Evolutionary conservation across 1,140 invertebrate genomes (phyloP), one percentile per base, ranked within the genome.

Genomic region (Atopsyche davidsoni): DNA sequence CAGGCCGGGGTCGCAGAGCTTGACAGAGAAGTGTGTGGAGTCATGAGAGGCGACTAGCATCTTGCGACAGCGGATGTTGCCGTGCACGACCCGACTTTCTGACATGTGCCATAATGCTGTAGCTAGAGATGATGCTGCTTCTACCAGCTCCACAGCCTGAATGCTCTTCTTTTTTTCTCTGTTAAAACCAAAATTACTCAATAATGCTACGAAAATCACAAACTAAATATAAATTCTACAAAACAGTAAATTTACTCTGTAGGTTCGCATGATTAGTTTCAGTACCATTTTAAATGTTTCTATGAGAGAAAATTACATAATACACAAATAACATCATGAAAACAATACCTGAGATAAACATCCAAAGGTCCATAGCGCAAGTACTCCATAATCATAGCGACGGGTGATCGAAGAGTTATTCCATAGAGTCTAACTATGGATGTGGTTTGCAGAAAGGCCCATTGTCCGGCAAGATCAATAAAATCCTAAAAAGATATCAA

Each of bases 11-110:
- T 92, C 89, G 7, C 80, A 75, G 11, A 94, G 72, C 70, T 90
- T 91, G 1, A 92, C 83, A 35, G 77, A 73, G 45, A 92, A 84
- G 24, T 77, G 72, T 52, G 78, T 80, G 31, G 78, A 76, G 16
- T 77, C 77, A 55, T 87, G 82, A 16, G 73, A 65, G 45, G 79
- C 75, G 9, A 94, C 84, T 50, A 90, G 72, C 28, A 94, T 63
- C 62, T 89, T 89, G n/a, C 81, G 75, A 67, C 89, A 92, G 35
- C 90, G 75, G 46, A 95, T 86, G 52, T 82, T 84, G n/a, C 87
- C 89, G 73, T 94, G 91, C 35, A 87, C 79, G 23, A 91, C 76
- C 22, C 80, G 78, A 54, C 85, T 82, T 62, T 91, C 86, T 60
- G 85, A 83, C 64, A 90, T 66, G 69, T 88, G 83, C 82, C 83